Conservation (phyloP, 1,140 invertebrate genomes). For the Drosophila sucinea region DNA sequence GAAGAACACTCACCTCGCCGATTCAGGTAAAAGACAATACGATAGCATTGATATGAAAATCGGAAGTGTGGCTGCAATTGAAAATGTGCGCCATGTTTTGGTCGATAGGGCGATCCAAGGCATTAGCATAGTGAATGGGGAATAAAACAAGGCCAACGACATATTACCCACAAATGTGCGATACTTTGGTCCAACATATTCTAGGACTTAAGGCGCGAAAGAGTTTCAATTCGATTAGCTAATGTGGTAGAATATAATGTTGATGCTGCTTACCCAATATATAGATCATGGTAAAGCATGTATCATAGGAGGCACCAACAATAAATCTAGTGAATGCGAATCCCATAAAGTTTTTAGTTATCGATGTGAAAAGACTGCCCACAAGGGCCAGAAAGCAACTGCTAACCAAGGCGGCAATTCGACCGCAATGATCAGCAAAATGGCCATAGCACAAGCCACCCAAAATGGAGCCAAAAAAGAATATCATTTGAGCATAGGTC, state of each 20-base stretch:
- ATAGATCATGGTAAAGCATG: conserved; percentile 96
- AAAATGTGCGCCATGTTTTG: conserved; percentile 89
- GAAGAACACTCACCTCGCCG: conserved; percentile 85
- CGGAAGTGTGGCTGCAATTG: conserved; percentile 87
- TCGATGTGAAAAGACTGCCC: conserved; percentile 89
- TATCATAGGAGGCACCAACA: conserved; percentile 93
- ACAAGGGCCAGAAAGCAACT: conserved; percentile 89
- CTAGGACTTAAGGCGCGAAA: conserved; percentile 86
- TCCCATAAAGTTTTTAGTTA: conserved; percentile 86
- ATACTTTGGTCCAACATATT: conserved; percentile 93
- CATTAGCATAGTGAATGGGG: conserved; percentile 88
- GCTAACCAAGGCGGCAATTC: conserved; percentile 90
- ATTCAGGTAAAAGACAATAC: conserved; percentile 90
- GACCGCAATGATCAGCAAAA: conserved; percentile 91
- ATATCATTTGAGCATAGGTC: conserved; percentile 90
- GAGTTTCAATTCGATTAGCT: background rate
- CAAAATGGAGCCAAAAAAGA: conserved; percentile 92
- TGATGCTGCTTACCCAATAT: conserved; percentile 88
- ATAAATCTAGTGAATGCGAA: conserved; percentile 90
- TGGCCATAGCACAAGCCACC: conserved; percentile 92
- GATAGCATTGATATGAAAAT: conserved; percentile 87
- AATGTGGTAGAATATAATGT: background rate
- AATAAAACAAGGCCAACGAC: conserved; percentile 94
- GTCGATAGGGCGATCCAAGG: conserved; percentile 91
- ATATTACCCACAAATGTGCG: conserved; percentile 93